These are phyloP conservation scores for Apogon hyalosoma DNA, from an alignment of 2,797 vertebrate species.

Conservation along the genomic window DNA sequence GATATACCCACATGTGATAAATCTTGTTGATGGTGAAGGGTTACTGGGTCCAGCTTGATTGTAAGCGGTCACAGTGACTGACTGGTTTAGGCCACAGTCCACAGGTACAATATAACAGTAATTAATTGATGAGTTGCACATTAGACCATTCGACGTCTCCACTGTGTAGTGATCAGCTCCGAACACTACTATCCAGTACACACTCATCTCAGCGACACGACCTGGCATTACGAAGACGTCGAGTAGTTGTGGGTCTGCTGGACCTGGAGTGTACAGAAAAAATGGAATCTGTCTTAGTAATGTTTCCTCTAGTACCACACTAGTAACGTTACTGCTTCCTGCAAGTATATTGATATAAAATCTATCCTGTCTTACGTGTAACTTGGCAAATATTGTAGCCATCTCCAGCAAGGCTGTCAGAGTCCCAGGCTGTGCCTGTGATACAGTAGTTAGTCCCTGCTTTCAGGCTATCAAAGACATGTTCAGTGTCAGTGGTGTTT, in stretches of 20 bases:
- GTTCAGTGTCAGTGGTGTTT: conserved; percentile 84
- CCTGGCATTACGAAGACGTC: conserved; percentile 73
- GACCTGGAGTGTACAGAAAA: conserved; percentile 79
- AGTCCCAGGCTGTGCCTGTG: conserved; percentile 89
- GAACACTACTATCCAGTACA: conserved; percentile 83
- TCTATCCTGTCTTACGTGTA: conserved; percentile 85
- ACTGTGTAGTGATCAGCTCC: conserved; percentile 85
- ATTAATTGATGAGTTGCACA: conserved; percentile 75
- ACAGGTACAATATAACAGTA: conserved; percentile 84
- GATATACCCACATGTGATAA: conserved; percentile 87
- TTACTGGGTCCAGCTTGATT: conserved; percentile 89
- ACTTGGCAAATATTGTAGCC: conserved; percentile 88
- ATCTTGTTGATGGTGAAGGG: conserved; percentile 78
- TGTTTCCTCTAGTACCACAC: too few relatives aligned
- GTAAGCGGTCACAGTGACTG: conserved; percentile 81
- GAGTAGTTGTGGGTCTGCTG: conserved; percentile 79
- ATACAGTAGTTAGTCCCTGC: conserved; percentile 89
- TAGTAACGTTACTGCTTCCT: too few relatives aligned
- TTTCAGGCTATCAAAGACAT: conserved; percentile 83
- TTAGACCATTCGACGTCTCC: conserved; percentile 75
- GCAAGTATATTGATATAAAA: neutral
- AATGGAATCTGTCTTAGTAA: too few relatives aligned
- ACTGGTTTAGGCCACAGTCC: conserved; percentile 86
- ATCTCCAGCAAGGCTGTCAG: conserved; percentile 86
- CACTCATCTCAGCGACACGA: conserved; percentile 69